Percentiles rank a stretch among this genome's conserved stretches.
Evolutionary conservation across 2,113 vertebrate genomes (phyloP).

Genomic region (Collichthys lucidus): DNA sequence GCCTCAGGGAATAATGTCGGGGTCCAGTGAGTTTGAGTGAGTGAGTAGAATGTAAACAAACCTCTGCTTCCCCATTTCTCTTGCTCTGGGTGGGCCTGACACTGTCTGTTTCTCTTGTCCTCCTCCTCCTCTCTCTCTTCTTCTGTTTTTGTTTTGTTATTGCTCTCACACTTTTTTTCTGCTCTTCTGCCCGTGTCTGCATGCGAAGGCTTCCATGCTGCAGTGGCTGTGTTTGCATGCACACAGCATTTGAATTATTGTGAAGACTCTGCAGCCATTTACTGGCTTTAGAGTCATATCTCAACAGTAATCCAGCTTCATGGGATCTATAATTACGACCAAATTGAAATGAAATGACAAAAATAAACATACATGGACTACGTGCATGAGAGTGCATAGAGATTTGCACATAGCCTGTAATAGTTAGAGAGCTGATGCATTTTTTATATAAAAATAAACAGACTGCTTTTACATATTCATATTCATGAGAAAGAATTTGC

Average conservation of each 20-base stretch:
- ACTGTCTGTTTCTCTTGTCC: constrained; percentile 19
- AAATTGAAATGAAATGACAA: not conserved
- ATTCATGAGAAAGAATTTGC: not conserved
- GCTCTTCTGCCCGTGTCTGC: not conserved
- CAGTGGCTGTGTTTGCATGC: not conserved
- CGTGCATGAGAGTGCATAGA: not conserved
- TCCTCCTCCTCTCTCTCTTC: not conserved
- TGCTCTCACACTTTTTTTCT: not conserved
- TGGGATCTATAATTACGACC: not conserved
- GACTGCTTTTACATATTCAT: not conserved
- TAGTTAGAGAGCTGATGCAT: not conserved
- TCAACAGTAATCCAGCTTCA: not conserved
- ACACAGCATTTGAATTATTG: not conserved
- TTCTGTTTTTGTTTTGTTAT: not conserved
- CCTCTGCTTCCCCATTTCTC: not conserved
- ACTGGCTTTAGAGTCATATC: not conserved
- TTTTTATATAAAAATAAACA: not conserved
- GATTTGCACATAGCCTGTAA: too few relatives aligned
- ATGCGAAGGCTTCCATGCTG: not conserved
- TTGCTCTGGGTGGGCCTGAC: constrained; percentile 47
- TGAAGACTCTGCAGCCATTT: not conserved
- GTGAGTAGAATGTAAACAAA: constrained; percentile 75
- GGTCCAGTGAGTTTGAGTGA: constrained; percentile 58
- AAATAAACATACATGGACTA: not conserved
- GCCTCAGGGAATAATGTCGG: constrained; percentile 46